A percentile compares a stretch with the other conserved stretches of the same genome.
phyloP scores from a whole-genome alignment of 2,797 vertebrate genomes.

The Steatocranus sp. region DNA sequence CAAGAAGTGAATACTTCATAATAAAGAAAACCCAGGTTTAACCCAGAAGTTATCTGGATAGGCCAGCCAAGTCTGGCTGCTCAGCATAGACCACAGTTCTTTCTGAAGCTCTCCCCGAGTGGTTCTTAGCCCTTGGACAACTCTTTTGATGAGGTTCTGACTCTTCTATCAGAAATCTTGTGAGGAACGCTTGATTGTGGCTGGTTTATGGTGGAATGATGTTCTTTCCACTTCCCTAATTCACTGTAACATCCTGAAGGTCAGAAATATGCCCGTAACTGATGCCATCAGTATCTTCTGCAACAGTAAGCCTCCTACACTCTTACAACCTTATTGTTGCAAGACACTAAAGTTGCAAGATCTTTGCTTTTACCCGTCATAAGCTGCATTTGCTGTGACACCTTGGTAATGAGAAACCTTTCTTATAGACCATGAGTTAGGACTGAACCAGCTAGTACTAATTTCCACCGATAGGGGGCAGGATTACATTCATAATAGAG shows the following conservation, averaged over 20 bases:
- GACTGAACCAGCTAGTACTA: neutral
- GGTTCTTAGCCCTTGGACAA: neutral
- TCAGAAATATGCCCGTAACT: neutral
- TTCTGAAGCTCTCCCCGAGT: neutral
- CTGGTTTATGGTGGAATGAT: neutral
- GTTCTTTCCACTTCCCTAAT: neutral
- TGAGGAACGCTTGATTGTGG: neutral
- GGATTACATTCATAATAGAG: neutral
- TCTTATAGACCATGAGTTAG: neutral
- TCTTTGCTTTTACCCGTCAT: neutral
- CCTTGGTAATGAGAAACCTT: neutral
- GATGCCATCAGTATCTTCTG: neutral
- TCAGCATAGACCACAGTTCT: neutral
- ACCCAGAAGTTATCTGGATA: neutral
- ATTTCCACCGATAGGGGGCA: neutral
- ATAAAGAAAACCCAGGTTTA: neutral
- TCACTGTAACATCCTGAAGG: neutral
- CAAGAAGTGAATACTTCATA: neutral
- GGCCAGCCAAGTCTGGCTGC: neutral
- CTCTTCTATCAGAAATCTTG: neutral
- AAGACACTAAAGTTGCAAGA: neutral
- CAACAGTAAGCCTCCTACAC: neutral
- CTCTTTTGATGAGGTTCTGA: neutral
- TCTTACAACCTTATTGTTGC: neutral
- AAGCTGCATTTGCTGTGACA: neutral